Evolutionary conservation across 2,888 invertebrate genomes (phyloP).

Genomic region (Tachina lurida): DNA sequence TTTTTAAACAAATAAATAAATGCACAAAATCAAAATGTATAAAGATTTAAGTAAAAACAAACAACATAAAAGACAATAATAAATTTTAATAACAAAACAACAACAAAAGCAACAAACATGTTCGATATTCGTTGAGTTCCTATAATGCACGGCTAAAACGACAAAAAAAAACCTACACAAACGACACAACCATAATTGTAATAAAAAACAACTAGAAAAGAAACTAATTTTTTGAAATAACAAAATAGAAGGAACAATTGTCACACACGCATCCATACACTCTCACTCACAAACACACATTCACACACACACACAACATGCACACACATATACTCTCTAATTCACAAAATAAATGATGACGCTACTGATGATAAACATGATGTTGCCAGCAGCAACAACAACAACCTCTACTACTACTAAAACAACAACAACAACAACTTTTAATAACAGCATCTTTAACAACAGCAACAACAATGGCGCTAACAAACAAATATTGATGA

Average conservation of each 20-base stretch:
- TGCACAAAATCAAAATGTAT: conserved; percentile 53
- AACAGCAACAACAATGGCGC: conserved; percentile 22
- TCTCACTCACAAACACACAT: no score
- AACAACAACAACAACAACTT: conserved; percentile 26
- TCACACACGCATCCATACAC: conserved; percentile 1
- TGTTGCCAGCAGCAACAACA: conserved; percentile 53
- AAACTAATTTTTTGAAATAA: conserved; percentile 15
- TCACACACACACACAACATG: not conserved
- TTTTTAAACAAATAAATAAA: conserved; percentile 18
- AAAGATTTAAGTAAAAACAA: conserved; percentile 33
- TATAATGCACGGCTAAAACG: conserved; percentile 62
- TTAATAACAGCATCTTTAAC: conserved; percentile 19
- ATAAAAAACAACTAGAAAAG: conserved; percentile 32
- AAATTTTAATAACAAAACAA: conserved; percentile 34
- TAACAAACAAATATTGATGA: conserved; percentile 41
- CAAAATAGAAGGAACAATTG: conserved; percentile 32
- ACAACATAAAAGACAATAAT: conserved; percentile 55
- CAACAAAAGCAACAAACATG: conserved; percentile 58
- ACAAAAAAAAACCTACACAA: conserved; percentile 19
- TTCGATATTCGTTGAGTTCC: conserved; percentile 71
- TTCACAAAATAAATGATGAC: conserved; percentile 23
- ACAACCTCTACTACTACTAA: not conserved
- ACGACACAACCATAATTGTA: conserved; percentile 15
- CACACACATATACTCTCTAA: not conserved
- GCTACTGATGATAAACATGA: conserved; percentile 46